Base-by-base conservation (phyloP, 2,113 vertebrate genomes). In the Myrmecobius fasciatus region DNA sequence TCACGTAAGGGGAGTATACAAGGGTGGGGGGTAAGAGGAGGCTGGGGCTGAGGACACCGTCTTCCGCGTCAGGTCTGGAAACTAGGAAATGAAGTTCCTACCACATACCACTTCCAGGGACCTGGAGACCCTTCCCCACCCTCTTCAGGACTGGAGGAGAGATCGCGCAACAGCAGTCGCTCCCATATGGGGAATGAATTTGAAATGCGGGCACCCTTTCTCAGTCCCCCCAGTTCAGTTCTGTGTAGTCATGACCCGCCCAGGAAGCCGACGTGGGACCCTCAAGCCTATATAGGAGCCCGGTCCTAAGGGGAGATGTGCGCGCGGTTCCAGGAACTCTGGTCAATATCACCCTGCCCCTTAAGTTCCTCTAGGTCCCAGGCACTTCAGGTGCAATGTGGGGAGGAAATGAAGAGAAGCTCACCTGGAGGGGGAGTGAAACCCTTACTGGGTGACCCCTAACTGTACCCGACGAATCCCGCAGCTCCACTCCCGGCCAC, bases 231-330 rank as follows among this genome's bases (percentile, higher is more conserved):
- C 4, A n/a, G 17, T 43, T 5, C 67, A n/a, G 14, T 6, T n/a
- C 36, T 8, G 67, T 22, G 1, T 43, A 17, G n/a, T 83, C n/a
- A 43, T 5, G 17, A 43, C 67, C n/a, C 36, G 17, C n/a, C n/a
- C 67, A 24, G n/a, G 67, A 83, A 53, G 7, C 12, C 53, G 6
- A 5, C 53, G 5, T 0, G 26, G 17, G 25, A 53, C 6, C 22
- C 91, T 36, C 48, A 31, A 36, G 47, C 52, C 54, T 28, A 1
- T 2, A 3, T 0, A 54, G 0, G 25, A 25, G 9, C n/a, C 3
- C 83, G 53, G 53, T 75, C 5, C 89, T 24, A 25, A 20, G n/a
- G 47, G 24, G 47, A 43, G 22, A 60, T 93, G 89, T 48, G 93
- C 8, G 48, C 91, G 46, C 53, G 17, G 28, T 89, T 28, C 91